Base-by-base conservation (phyloP, 2,797 vertebrate genomes). In the Leuciscus waleckii region DNA sequence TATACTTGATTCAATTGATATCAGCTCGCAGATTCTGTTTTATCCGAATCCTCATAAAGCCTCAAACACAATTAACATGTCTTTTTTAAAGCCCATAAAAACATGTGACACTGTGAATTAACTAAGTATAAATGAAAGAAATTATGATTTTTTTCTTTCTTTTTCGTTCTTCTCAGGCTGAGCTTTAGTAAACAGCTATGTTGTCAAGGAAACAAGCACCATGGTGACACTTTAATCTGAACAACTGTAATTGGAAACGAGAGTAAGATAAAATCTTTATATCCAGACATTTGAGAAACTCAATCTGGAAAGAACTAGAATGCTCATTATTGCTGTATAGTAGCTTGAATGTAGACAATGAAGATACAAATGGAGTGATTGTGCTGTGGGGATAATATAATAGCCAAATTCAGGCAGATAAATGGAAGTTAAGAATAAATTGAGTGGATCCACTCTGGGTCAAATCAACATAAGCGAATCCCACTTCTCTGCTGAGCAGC, bases 201-300 rank as follows among this genome's bases (percentile, higher is more conserved):
- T 95, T 93, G 94, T 93, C 95, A 95, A 93, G 94, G 94, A 94
- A 95, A 95, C 94, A 91, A 93, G 93, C 89, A 87, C 92, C 91
- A 92, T 89, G 68, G 88, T 88, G 87, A 93, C 92, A 93, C 92
- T 91, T 94, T 95, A 94, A 94, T 94, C 95, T 93, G 91, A 87
- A 91, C 88, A 91, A 94, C 92, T 91, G 92, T 93, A 94, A 95
- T 94, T 95, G 93, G 93, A 94, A 94, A 93, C 93, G 75, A 39
- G 63, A 86, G 87, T 88, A 91, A 77, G 91, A 93, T 93, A 93
- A 92, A 89, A 94, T 94, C 93, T 94, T 90, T 82, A 86, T 90
- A 90, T 93, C 89, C 82, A 90, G 90, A 90, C 84, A 89, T 92
- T 85, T 90, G 88, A 93, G 91, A 89, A 90, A 89, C 85, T 83